Percentiles rank a stretch among this genome's conserved stretches.
phyloP scores from a whole-genome alignment of 2,113 vertebrate genomes.

The Eleginops maclovinus region DNA sequence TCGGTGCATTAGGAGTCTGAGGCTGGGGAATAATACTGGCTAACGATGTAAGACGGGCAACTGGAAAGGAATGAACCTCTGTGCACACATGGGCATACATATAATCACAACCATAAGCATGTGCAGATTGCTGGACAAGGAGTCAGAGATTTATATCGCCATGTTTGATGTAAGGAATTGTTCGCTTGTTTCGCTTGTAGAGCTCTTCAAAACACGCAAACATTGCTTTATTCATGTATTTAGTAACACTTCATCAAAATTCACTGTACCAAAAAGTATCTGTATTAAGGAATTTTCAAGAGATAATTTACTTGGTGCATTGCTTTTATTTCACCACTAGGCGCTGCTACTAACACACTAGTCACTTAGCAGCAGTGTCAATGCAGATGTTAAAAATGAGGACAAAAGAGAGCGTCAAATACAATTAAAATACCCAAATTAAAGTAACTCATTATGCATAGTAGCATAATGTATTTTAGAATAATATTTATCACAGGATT shows the following conservation, averaged over 20 bases:
- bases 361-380: background rate
- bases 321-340: conserved; percentile 55
- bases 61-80: conserved; percentile 3
- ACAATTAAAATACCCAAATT: too few relatives aligned
- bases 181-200: conserved; percentile 3
- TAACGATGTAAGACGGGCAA: conserved; percentile 21
- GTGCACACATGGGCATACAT: background rate
- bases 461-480: too few relatives aligned
- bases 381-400: conserved; percentile 24
- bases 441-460: too few relatives aligned
- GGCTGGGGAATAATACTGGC: conserved; percentile 21
- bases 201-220: background rate
- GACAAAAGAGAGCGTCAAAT: too few relatives aligned
- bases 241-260: background rate
- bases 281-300: background rate
- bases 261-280: background rate
- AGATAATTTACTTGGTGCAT: background rate
- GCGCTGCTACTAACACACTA: conserved; percentile 49
- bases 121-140: background rate
- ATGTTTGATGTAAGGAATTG: background rate
- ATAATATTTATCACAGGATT: too few relatives aligned
- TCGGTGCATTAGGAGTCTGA: conserved; percentile 32
- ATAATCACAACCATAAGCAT: conserved; percentile 11
- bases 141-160: background rate
- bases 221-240: background rate